Conservation (phyloP, 2,888 invertebrate genomes). For the Theristus sp. region DNA sequence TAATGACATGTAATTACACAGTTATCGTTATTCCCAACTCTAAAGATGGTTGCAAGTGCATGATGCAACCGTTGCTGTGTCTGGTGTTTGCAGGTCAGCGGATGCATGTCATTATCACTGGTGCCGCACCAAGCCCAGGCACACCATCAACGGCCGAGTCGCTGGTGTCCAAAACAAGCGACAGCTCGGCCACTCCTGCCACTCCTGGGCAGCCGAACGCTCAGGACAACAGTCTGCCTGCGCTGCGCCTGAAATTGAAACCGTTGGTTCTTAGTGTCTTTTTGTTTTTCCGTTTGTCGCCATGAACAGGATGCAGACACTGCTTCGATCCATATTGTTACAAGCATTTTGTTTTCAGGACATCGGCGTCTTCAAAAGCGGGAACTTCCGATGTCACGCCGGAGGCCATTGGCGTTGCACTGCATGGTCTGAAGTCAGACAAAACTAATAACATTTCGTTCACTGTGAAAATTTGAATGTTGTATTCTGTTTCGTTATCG, state of each 20-base stretch:
- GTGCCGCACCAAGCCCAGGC: background rate
- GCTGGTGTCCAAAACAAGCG: background rate
- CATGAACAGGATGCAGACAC: background rate
- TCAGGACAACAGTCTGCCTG: background rate
- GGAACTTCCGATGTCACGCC: background rate
- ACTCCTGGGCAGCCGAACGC: background rate
- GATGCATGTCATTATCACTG: background rate
- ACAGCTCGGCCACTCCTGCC: background rate
- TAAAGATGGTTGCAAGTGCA: too few relatives aligned
- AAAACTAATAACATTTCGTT: background rate
- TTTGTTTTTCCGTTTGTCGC: too few relatives aligned
- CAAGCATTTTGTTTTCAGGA: background rate
- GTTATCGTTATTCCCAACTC: too few relatives aligned
- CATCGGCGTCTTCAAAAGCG: background rate
- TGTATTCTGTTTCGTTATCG: too few relatives aligned
- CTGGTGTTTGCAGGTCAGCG: background rate
- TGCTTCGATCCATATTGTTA: background rate
- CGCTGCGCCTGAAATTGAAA: background rate
- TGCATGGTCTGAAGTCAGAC: background rate
- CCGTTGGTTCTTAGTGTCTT: background rate
- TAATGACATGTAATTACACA: too few relatives aligned
- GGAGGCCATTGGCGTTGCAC: background rate
- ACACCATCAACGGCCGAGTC: background rate
- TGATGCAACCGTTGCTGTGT: too few relatives aligned
- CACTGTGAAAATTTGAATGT: background rate